A percentile compares a stretch with the other conserved stretches of the same genome.
These are phyloP conservation scores for Pelobates cultripes DNA, from an alignment of 2,797 vertebrate genomes.

Conservation along the genomic window DNA sequence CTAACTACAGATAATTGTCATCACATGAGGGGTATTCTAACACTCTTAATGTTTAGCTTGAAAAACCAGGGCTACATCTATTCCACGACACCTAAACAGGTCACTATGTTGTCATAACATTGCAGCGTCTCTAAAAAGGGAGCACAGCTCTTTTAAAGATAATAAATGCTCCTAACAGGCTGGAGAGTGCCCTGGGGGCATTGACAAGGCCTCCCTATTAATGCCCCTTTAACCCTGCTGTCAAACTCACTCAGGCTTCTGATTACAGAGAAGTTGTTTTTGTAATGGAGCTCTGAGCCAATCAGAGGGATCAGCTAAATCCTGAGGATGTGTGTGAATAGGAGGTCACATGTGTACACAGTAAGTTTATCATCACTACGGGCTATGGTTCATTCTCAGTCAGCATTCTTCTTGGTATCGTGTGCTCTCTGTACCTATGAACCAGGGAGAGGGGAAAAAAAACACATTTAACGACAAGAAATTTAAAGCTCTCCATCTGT, in stretches of 20 bases:
- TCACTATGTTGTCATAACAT: conserved; percentile 1
- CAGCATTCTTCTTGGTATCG: conserved; percentile 31
- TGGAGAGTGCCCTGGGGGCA: background rate
- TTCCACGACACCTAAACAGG: too few species aligned
- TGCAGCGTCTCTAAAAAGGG: background rate
- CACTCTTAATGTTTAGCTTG: too few species aligned
- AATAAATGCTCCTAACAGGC: background rate
- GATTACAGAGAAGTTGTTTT: conserved; percentile 47
- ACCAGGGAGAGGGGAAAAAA: conserved; percentile 20
- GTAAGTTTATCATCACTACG: conserved; percentile 27
- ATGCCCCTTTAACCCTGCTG: conserved; percentile 53
- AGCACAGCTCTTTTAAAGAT: conserved; percentile 11
- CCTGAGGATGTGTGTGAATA: conserved; percentile 55
- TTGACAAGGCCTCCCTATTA: conserved; percentile 47
- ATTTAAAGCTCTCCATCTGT: background rate
- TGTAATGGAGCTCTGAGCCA: conserved; percentile 61
- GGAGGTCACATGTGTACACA: conserved; percentile 80
- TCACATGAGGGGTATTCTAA: too few species aligned
- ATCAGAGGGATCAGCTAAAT: conserved; percentile 53
- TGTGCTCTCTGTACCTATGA: conserved; percentile 11
- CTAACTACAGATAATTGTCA: too few species aligned
- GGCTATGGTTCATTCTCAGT: conserved; percentile 26
- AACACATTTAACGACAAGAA: background rate
- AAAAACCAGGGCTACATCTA: too few species aligned
- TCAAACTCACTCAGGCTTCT: conserved; percentile 54